A percentile compares a stretch with the other conserved stretches of the same genome.
Evolutionary conservation across 2,888 invertebrate genomes (phyloP).

Genomic region (Hypomecis atomaria): DNA sequence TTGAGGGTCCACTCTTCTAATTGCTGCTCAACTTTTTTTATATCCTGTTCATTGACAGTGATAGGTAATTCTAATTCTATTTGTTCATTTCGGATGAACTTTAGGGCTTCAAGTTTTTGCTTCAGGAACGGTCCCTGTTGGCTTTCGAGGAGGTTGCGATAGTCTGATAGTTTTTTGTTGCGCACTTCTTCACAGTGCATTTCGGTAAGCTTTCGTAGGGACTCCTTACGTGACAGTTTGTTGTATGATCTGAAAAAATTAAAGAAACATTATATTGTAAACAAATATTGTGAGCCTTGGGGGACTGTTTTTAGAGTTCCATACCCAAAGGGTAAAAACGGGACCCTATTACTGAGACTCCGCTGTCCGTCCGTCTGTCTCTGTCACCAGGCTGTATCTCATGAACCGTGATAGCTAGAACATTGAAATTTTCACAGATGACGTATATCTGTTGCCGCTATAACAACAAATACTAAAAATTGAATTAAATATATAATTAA

Average conservation of each 20-base stretch:
- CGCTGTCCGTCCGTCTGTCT: no score
- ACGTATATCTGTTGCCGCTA: no score
- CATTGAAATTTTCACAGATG: no score
- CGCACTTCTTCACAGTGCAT: conserved; percentile 89
- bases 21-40: conserved; percentile 84
- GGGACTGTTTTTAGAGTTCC: no score
- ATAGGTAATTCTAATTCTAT: conserved; percentile 86
- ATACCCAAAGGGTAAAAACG: no score
- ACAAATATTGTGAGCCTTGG: no score
- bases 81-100: conserved; percentile 91
- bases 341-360: no score
- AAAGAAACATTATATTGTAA: no score
- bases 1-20: conserved; percentile 78
- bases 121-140: conserved; percentile 90
- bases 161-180: conserved; percentile 86
- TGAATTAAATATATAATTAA: no score
- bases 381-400: no score
- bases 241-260: conserved; percentile 72
- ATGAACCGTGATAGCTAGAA: no score
- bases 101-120: conserved; percentile 89
- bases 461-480: no score
- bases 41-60: conserved; percentile 88
- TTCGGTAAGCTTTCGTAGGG: conserved; percentile 88
- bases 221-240: conserved; percentile 88
- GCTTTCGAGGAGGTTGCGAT: conserved; percentile 86